Evolutionary conservation across 2,888 invertebrate genomes (phyloP), one percentile per base, ranked within the genome.

Genomic region (Callyntrura guangdongensis): DNA sequence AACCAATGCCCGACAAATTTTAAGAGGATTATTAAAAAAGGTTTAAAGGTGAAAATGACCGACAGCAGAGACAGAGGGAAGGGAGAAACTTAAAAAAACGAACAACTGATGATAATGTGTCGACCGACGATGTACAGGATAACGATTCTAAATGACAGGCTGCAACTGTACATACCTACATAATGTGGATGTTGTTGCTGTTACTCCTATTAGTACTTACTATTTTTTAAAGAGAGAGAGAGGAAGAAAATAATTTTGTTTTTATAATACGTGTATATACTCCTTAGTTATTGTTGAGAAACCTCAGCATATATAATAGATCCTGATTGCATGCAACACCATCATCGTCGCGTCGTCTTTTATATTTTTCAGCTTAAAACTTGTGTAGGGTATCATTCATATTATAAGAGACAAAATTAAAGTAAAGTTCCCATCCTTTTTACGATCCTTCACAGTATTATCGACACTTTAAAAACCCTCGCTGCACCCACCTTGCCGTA

Each of bases 121-220:
- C 36, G 36, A 36, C 36, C 36, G 36, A 36, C 36, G 82, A 81
- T 83, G 61, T 36, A 45, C 20, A 67, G 17, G 79, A 79, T 85
- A 89, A 89, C 89, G 89, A 89, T 89, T 85, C 85, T 47, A 89
- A 89, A 89, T 89, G 89, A 89, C 85, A 89, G 85, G 79, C 89
- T 89, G 53, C 59, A 67, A 88, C 67, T 86, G 61, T 64, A 86
- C 36, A 36, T 36, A 36, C 36, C 36, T 79, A 86, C 79, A 81
- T 81, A 59, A 27, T 25, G 14, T 22, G 20, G 25, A 36, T 36
- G 36, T 36, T 36, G 36, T 36, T 36, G 36, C 6, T 36, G 36
- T 36, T 36, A 36, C 36, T 36, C 6, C 36, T 36, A 36, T 36
- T 36, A 36, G 36, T 36, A 36, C 36, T 64, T 64, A 22, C 20